phyloP scores from a whole-genome alignment of 2,797 vertebrate genomes.

The Epinephelus malabaricus region DNA sequence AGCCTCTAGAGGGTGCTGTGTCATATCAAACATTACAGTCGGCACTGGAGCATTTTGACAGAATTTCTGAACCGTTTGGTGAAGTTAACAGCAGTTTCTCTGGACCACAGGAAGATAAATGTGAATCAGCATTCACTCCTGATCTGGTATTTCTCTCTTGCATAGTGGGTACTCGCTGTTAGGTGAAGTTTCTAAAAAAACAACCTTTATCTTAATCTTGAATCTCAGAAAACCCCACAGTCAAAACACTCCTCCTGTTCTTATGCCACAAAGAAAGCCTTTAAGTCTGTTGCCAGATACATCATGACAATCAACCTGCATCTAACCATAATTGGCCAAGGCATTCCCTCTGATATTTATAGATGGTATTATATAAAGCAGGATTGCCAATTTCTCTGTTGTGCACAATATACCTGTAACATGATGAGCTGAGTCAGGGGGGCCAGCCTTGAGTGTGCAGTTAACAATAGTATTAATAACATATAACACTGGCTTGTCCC shows the following conservation, averaged over 20 bases:
- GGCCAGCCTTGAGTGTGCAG: slow-evolving; percentile 78
- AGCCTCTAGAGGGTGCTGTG: slow-evolving; percentile 60
- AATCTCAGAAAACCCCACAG: not conserved
- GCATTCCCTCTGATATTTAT: slow-evolving; percentile 75
- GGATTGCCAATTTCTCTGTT: slow-evolving; percentile 72
- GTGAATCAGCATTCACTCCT: not conserved
- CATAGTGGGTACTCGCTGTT: not conserved
- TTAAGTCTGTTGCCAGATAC: slow-evolving; percentile 29
- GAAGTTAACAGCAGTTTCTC: slow-evolving; percentile 14
- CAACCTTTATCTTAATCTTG: not conserved
- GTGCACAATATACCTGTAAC: slow-evolving; percentile 79
- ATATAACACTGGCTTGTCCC: slow-evolving; percentile 57
- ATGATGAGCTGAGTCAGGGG: slow-evolving; percentile 75
- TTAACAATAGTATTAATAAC: slow-evolving; percentile 87
- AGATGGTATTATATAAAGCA: slow-evolving; percentile 75
- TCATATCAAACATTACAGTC: not conserved
- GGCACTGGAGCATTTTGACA: not conserved
- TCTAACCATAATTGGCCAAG: slow-evolving; percentile 75
- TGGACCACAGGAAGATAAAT: not conserved
- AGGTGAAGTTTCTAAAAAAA: not conserved
- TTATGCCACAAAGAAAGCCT: slow-evolving; percentile 29
- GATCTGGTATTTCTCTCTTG: not conserved
- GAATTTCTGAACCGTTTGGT: not conserved
- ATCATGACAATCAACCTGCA: slow-evolving; percentile 46
- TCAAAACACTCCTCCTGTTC: slow-evolving; percentile 8